Evolutionary conservation across 35 echinoderm and acorn worm genomes (phyloP), one percentile per base, ranked within the genome.

Genomic region (Heliocidaris erythrogramma): DNA sequence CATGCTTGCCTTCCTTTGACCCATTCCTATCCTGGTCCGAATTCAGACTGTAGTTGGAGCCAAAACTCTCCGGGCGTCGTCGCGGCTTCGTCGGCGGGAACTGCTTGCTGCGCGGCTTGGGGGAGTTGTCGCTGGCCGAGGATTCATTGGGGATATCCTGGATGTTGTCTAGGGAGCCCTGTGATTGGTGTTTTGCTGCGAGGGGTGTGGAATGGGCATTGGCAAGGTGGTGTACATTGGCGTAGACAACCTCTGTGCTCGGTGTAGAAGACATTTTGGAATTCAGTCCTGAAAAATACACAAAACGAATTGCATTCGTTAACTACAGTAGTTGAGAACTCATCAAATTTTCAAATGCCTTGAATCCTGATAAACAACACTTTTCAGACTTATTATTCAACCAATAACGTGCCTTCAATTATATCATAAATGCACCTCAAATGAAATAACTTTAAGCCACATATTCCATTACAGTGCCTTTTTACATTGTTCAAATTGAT

Each of bases 61-160:
- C 98, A 87, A 99, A 97, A 47, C 94, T 99, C 94, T 99, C 95
- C 7, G 98, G 98, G 60, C 95, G 94, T 42, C 98, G 94, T 32
- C 88, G 93, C 1, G 98, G 98, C 86, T 99, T 99, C 9, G 48
- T 90, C 12, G 98, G 96, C 11, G 96, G 88, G 18, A 88, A 94
- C 47, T 96, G 95, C 85, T 95, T 97, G 5, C 87, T 85, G 31
- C 78, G 60, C 11, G 92, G 91, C 48, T 24, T 61, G 50, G 95
- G 86, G 11, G 85, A 90, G 27, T 78, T 60, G 42, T 92, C 85
- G 86, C 93, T 91, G 35, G 61, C 13, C 5, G 56, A 61, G 18
- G 32, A 47, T 10, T 86, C 94, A 7, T 56, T 65, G 86, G 85
- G 93, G 29, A 96, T 87, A 29, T 89, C 84, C 31, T 92, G 48